These are phyloP conservation scores for Hyalella azteca DNA, from an alignment of 2,888 invertebrate genomes.

Conservation along the genomic window DNA sequence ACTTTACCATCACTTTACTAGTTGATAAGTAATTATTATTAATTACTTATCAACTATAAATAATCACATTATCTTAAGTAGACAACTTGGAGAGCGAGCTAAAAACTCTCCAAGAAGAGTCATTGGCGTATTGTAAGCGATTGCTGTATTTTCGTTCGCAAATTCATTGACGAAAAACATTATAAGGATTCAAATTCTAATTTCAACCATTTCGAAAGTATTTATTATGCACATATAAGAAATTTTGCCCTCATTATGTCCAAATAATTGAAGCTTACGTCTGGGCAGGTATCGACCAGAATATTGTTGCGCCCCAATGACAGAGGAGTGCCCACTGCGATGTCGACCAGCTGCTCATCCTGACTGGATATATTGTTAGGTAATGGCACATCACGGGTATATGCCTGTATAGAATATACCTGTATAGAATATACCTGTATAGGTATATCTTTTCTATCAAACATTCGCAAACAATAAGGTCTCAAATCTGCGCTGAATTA, in stretches of 20 bases:
- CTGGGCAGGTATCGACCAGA: too few relatives aligned
- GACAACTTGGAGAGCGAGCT: background rate
- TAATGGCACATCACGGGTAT: too few relatives aligned
- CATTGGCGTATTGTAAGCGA: background rate
- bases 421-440: too few relatives aligned
- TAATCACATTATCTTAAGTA: background rate
- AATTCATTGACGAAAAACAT: background rate
- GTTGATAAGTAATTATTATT: too few relatives aligned
- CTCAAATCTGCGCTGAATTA: too few relatives aligned
- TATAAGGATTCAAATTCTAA: background rate
- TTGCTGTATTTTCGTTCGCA: background rate
- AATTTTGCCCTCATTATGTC: too few relatives aligned
- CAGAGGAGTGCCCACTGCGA: background rate
- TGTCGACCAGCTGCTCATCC: slow-evolving; percentile 33
- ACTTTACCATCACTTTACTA: too few relatives aligned
- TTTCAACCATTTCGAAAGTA: too few relatives aligned
- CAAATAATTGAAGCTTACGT: too few relatives aligned
- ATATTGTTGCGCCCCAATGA: background rate
- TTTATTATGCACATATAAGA: background rate
- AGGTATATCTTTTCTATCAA: too few relatives aligned
- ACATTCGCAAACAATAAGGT: too few relatives aligned
- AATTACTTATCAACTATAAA: background rate
- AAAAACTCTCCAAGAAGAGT: background rate
- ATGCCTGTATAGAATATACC: too few relatives aligned
- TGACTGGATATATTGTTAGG: slow-evolving; percentile 43